These are phyloP conservation scores for Orthonyx spaldingii DNA, from an alignment of 2,113 vertebrate species.

Conservation along the genomic window DNA sequence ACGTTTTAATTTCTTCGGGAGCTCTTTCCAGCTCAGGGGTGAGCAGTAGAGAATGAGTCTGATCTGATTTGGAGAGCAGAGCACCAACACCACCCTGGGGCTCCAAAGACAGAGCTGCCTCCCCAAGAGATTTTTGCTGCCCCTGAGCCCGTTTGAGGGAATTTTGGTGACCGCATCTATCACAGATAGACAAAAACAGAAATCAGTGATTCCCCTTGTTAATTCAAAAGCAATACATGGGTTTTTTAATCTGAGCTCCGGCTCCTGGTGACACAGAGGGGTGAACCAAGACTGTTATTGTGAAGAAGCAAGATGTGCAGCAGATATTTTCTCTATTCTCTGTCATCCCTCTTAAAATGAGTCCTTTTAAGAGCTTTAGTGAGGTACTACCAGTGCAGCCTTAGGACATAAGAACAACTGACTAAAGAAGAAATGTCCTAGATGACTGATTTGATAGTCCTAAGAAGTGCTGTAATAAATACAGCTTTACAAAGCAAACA, in stretches of 20 bases:
- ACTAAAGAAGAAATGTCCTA: background rate
- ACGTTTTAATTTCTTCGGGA: background rate
- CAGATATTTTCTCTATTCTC: background rate
- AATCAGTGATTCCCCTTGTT: background rate
- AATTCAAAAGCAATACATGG: background rate
- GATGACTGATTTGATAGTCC: background rate
- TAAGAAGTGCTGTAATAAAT: background rate
- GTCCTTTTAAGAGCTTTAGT: background rate
- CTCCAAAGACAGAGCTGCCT: background rate
- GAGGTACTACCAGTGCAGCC: background rate
- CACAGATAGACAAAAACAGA: background rate
- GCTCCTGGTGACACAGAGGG: background rate
- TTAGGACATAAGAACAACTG: background rate
- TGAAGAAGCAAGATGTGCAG: background rate
- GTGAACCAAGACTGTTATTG: background rate
- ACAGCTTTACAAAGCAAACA: background rate
- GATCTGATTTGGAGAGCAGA: background rate
- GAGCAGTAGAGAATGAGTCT: background rate
- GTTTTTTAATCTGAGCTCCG: background rate
- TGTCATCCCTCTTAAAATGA: background rate
- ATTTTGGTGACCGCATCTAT: background rate
- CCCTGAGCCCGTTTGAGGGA: rapidly evolving
- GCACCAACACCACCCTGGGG: background rate
- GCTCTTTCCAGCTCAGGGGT: background rate
- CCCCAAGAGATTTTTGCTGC: background rate